These are phyloP conservation scores for Aix galericulata DNA, from an alignment of 2,113 vertebrate species.

Conservation along the genomic window DNA sequence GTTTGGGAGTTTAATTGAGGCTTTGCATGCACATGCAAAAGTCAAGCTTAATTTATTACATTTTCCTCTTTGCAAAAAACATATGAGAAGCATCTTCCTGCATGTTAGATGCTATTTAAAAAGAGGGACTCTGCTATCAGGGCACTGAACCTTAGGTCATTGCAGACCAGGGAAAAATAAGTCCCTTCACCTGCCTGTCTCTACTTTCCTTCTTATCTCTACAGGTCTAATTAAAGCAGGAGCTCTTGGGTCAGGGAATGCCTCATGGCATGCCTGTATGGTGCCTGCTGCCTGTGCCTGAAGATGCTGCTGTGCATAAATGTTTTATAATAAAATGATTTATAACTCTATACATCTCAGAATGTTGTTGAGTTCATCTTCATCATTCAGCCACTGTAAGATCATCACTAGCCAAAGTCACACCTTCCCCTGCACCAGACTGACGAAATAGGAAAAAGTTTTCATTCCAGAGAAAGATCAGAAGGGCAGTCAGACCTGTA, in stretches of 20 bases:
- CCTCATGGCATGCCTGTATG: background rate
- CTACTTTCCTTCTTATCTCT: background rate
- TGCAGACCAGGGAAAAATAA: background rate
- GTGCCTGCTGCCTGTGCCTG: background rate
- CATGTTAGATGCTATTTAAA: background rate
- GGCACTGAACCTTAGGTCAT: background rate
- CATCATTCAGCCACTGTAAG: background rate
- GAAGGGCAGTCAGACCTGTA: background rate
- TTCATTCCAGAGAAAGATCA: background rate
- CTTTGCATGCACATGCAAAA: background rate
- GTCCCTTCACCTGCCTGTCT: background rate
- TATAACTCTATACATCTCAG: background rate
- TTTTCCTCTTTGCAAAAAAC: background rate
- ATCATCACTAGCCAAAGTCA: background rate
- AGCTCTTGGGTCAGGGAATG: background rate
- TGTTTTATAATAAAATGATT: background rate
- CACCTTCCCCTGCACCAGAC: background rate
- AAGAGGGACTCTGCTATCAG: accelerated
- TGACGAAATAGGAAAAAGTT: background rate
- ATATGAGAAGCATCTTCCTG: background rate
- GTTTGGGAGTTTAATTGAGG: background rate
- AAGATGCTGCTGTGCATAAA: background rate
- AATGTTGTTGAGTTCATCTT: background rate
- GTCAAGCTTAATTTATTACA: background rate
- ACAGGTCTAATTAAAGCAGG: background rate